Evolutionary conservation across 2,888 invertebrate genomes (phyloP), one percentile per base, ranked within the genome.

Genomic region (Aricia artaxerxes): DNA sequence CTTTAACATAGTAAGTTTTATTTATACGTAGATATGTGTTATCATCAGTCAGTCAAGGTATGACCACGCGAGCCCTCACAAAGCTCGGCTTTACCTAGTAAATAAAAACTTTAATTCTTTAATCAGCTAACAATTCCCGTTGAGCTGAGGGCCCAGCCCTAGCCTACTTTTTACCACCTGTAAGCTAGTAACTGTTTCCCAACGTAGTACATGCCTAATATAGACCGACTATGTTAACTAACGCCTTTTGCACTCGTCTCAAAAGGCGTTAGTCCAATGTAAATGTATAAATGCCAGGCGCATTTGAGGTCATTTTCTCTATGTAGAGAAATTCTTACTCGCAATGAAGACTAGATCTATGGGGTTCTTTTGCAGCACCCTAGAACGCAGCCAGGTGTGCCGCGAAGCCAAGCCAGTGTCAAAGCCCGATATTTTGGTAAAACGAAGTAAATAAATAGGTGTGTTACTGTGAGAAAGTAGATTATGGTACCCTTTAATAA

Each of bases 131-230:
- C 57, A 16, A 16, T 57, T 57, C 57, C 4, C 57, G 13, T 57
- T 16, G 16, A 16, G 57, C 57, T 57, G 11, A 4, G 60, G 7
- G 61, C 75, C 38, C 24, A 24, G 49, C 60, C 60, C 60, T 61
- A 79, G 64, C 75, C 75, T 57, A 78, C 40, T 64, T 75, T 44
- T 75, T 75, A 79, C 40, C 73, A 79, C 64, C 75, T 78, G 73
- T 78, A 75, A 38, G 73, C 24, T 11, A 78, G 57, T 73, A 78
- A 78, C 73, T 73, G 78, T 78, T 73, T 40, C 44, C 31, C 78
- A 78, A 78, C 73, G 78, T 75, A 73, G 73, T 13, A 16, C n/a
- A 60, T 9, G n/a, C 78, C 73, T 61, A 78, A 78, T 78, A 78
- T 61, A 60, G 78, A 57, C 57, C 6, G 53, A 11, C 49, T 16